Percentiles rank a stretch among this genome's conserved stretches.
These are phyloP conservation scores for Willowsia nigromaculata DNA, from an alignment of 2,888 invertebrate species.

Conservation along the genomic window DNA sequence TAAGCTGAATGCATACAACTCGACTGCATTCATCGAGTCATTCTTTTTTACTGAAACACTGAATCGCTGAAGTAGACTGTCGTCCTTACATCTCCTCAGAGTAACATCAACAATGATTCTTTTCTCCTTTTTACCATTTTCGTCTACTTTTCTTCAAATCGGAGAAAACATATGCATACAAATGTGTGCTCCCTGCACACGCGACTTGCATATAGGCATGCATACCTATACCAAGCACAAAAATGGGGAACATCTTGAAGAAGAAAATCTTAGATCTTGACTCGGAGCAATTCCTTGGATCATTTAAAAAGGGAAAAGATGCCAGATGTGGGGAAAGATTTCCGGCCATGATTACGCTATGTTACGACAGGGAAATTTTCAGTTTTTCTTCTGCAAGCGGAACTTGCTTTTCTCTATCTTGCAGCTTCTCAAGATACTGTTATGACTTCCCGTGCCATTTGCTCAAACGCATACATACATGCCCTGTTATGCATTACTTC, in stretches of 20 bases:
- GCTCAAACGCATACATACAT: neutral
- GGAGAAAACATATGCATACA: slow-evolving; percentile 68
- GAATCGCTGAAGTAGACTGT: slow-evolving; percentile 50
- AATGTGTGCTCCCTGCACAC: slow-evolving; percentile 3
- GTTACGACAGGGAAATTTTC: slow-evolving; percentile 52
- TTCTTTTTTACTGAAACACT: slow-evolving; percentile 31
- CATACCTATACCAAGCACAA: neutral
- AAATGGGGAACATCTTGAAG: slow-evolving; percentile 56
- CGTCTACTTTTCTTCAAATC: slow-evolving; percentile 50
- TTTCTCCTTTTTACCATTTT: slow-evolving; percentile 38
- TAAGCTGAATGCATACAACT: slow-evolving; percentile 21
- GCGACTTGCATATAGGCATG: neutral
- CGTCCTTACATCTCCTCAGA: slow-evolving; percentile 62
- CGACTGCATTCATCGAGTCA: slow-evolving; percentile 35
- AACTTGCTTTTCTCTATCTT: neutral
- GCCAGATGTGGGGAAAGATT: slow-evolving; percentile 79
- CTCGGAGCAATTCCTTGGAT: slow-evolving; percentile 77
- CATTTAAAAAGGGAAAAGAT: slow-evolving; percentile 77
- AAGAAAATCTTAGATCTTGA: slow-evolving; percentile 67
- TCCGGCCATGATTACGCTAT: slow-evolving; percentile 76
- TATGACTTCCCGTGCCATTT: slow-evolving; percentile 20
- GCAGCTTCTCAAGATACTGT: slow-evolving; percentile 10
- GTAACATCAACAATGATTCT: slow-evolving; percentile 72
- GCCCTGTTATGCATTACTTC: neutral
- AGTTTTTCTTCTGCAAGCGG: slow-evolving; percentile 1